Conservation (phyloP, 2,113 vertebrate genomes). For the Upupa epops region DNA sequence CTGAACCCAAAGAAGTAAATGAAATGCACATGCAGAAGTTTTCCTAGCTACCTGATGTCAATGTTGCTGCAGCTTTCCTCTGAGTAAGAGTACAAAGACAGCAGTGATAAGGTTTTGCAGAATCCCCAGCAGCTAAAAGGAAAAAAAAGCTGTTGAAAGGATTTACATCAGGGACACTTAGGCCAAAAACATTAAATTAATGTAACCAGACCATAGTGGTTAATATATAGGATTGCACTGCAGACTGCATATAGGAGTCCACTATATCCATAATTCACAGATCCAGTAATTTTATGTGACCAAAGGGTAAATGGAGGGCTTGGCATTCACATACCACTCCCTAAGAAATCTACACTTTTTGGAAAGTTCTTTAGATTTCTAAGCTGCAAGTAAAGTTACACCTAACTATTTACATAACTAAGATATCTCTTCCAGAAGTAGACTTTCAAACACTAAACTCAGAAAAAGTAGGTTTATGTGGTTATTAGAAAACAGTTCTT, state of each 20-base stretch:
- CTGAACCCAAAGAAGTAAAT: constrained; percentile 52
- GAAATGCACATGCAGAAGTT: constrained; percentile 52
- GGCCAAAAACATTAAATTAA: constrained; percentile 68
- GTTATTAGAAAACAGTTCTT: not conserved
- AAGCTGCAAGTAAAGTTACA: not conserved
- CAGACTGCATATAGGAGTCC: not conserved
- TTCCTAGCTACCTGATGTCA: constrained; percentile 57
- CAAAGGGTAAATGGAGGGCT: not conserved
- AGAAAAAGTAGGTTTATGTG: not conserved
- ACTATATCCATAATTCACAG: not conserved
- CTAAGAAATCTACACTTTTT: not conserved
- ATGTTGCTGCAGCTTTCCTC: constrained; percentile 28
- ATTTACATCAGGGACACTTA: constrained; percentile 58
- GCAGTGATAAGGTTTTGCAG: constrained; percentile 32
- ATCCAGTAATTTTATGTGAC: not conserved
- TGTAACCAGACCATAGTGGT: constrained; percentile 35
- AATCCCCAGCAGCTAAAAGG: constrained; percentile 26
- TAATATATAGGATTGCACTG: not conserved
- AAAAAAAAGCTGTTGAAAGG: constrained; percentile 29
- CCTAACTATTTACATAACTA: not conserved
- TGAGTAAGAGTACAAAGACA: constrained; percentile 56
- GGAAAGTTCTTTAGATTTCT: not conserved
- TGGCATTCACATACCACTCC: not conserved
- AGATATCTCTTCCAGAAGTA: not conserved
- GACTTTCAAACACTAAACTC: not conserved